phyloP scores from a whole-genome alignment of 1,140 invertebrate species.

The Hycleus cichorii region DNA sequence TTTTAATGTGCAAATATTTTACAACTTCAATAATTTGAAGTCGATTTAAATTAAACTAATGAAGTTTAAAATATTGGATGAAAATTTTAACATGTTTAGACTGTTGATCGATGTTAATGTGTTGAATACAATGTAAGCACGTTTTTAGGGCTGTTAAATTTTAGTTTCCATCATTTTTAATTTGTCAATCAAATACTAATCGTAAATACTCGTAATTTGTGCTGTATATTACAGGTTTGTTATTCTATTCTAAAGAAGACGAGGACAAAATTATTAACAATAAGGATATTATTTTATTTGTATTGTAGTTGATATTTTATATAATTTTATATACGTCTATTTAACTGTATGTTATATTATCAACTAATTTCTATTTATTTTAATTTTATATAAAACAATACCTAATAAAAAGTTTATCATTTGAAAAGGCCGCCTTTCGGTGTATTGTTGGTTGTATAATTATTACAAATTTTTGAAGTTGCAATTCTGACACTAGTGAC shows the following conservation, averaged over 20 bases:
- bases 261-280: not conserved
- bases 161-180: not conserved
- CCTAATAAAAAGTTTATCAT: not conserved
- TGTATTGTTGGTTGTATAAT: not conserved
- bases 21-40: not conserved
- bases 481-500: not conserved
- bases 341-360: too few species aligned
- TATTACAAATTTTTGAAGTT: too few species aligned
- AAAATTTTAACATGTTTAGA: slow-evolving; percentile 5
- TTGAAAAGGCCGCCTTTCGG: not conserved
- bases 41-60: not conserved
- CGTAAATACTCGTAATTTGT: not conserved
- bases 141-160: not conserved
- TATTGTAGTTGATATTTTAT: too few species aligned
- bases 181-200: not conserved
- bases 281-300: too few species aligned
- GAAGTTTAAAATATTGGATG: not conserved
- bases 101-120: slow-evolving; percentile 18
- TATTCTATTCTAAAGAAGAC: not conserved
- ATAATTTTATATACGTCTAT: too few species aligned
- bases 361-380: slow-evolving; percentile 14
- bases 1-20: not conserved
- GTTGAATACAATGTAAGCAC: slow-evolving; percentile 14
- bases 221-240: slow-evolving; percentile 4
- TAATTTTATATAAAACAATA: slow-evolving; percentile 19